Evolutionary conservation across 1,140 invertebrate genomes (phyloP).

Genomic region (Steinernema feltiae): DNA sequence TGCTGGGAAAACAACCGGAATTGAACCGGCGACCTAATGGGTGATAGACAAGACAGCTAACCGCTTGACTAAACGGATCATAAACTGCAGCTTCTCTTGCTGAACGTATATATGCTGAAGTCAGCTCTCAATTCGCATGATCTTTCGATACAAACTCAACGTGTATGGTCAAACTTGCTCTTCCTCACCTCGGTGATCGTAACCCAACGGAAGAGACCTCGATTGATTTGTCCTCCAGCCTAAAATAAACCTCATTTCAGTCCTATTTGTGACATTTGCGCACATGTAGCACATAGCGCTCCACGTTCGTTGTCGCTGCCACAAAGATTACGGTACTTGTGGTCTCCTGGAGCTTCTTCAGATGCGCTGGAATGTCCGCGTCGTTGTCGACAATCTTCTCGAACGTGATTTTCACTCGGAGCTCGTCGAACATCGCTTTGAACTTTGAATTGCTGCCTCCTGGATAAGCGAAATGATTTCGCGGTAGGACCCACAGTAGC

Average conservation of each 20-base stretch:
- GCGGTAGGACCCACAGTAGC: not conserved
- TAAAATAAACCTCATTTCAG: not conserved
- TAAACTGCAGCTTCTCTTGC: too few species aligned
- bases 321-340: slow-evolving; percentile 6
- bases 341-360: not conserved
- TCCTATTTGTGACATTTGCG: not conserved
- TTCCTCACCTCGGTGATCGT: slow-evolving; percentile 34
- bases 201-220: slow-evolving; percentile 25
- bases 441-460: not conserved
- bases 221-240: slow-evolving; percentile 23
- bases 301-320: not conserved
- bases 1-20: not conserved
- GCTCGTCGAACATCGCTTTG: not conserved
- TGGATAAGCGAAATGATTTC: not conserved
- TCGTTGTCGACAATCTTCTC: slow-evolving; percentile 21
- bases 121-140: too few species aligned
- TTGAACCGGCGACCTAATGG: too few species aligned
- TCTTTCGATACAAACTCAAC: too few species aligned
- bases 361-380: not conserved
- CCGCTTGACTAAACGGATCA: too few species aligned
- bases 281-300: slow-evolving; percentile 20
- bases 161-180: too few species aligned
- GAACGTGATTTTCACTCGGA: not conserved
- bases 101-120: too few species aligned
- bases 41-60: too few species aligned